A percentile compares a stretch with the other conserved stretches of the same genome.
These are phyloP conservation scores for Steromphala cineraria DNA, from an alignment of 2,888 invertebrate genomes.

Conservation along the genomic window DNA sequence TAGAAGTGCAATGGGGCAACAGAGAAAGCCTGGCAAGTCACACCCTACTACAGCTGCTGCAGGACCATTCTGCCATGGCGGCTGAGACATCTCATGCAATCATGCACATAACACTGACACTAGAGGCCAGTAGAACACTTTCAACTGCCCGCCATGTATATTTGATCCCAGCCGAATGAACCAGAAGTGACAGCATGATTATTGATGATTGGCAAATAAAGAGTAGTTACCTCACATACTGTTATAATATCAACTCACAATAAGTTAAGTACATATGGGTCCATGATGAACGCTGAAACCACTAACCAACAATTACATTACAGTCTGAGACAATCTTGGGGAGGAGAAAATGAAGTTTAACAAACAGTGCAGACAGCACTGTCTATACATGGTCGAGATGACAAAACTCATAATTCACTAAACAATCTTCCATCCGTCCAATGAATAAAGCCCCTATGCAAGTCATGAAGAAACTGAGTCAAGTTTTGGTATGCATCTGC, in stretches of 20 bases:
- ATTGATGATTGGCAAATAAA: background rate
- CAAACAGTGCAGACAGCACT: background rate
- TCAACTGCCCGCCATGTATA: background rate
- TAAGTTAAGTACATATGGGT: conserved; percentile 11
- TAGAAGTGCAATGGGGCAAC: background rate
- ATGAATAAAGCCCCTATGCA: conserved; percentile 3
- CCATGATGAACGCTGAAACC: conserved; percentile 4
- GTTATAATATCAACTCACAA: conserved; percentile 1
- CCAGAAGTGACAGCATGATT: background rate
- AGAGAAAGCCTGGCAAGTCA: background rate
- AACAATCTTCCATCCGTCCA: conserved; percentile 10
- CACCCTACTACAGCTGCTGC: background rate
- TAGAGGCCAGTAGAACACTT: background rate
- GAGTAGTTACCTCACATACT: background rate
- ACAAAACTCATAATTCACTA: background rate
- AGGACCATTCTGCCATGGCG: background rate
- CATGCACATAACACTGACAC: conserved; percentile 12
- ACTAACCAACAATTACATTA: conserved; percentile 18
- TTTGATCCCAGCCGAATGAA: background rate
- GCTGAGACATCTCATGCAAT: background rate
- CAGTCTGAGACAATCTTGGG: conserved; percentile 8
- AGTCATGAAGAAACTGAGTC: background rate
- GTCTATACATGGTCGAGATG: background rate
- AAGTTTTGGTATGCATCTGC: conserved; percentile 1
- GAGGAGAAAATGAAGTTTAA: background rate